Evolutionary conservation across 2,888 invertebrate genomes (phyloP).

Genomic region (Charanyca ferruginea): DNA sequence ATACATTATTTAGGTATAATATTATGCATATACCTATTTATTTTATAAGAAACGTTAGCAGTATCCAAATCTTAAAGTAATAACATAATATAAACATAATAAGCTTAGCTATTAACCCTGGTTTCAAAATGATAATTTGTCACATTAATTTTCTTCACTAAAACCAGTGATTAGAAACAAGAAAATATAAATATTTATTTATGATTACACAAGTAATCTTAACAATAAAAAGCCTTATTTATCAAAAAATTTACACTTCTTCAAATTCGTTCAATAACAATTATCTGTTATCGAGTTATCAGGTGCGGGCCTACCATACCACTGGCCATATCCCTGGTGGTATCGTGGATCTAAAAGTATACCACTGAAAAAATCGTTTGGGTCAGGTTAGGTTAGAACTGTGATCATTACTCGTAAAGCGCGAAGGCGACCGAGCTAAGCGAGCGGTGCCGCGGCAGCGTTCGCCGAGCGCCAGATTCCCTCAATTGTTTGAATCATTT

Average conservation of each 20-base stretch:
- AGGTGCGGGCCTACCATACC: too few relatives aligned
- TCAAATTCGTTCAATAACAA: too few relatives aligned
- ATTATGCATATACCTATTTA: conserved; percentile 16
- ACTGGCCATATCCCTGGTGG: too few relatives aligned
- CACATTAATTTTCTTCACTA: not conserved
- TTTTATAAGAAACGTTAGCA: conserved; percentile 13
- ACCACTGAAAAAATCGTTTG: too few relatives aligned
- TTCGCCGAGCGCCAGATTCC: too few relatives aligned
- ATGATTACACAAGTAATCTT: not conserved
- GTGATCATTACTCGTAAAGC: too few relatives aligned
- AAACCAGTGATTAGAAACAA: not conserved
- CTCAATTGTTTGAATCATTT: too few relatives aligned
- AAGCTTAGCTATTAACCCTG: conserved; percentile 10
- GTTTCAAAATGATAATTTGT: too few relatives aligned
- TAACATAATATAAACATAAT: conserved; percentile 9
- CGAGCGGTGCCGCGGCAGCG: too few relatives aligned
- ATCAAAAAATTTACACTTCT: not conserved
- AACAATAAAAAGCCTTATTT: not conserved
- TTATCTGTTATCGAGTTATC: not conserved
- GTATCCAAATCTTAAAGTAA: conserved; percentile 3
- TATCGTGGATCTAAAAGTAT: too few relatives aligned
- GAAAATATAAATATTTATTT: not conserved
- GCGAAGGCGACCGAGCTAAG: too few relatives aligned
- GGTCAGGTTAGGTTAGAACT: too few relatives aligned
- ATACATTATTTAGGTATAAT: not conserved